phyloP scores from a whole-genome alignment of 2,888 invertebrate species.

The Lottia scabra region DNA sequence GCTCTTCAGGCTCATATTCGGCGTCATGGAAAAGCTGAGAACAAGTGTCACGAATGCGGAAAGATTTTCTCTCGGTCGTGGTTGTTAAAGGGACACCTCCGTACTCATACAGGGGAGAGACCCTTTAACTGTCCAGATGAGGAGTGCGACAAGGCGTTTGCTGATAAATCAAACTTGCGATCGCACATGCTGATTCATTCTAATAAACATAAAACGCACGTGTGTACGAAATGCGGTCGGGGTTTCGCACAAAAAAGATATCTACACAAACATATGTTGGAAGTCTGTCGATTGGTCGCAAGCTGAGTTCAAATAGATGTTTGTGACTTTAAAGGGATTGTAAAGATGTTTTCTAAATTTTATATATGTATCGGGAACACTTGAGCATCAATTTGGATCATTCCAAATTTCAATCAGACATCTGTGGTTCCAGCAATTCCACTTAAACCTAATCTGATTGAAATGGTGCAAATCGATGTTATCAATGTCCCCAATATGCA shows the following conservation, averaged over 20 bases:
- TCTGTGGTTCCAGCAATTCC: too few species aligned
- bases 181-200: constrained; percentile 66
- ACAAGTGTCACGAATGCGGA: constrained; percentile 61
- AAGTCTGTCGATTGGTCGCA: constrained; percentile 56
- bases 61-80: constrained; percentile 65
- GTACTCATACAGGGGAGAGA: constrained; percentile 66
- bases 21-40: constrained; percentile 49
- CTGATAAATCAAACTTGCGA: constrained; percentile 66
- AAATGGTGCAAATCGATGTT: too few species aligned
- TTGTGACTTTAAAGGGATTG: too few species aligned
- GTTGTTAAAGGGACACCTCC: constrained; percentile 66
- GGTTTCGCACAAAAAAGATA: constrained; percentile 67
- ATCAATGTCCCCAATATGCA: too few species aligned
- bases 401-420: too few species aligned
- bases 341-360: too few species aligned
- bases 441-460: too few species aligned
- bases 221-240: constrained; percentile 60
- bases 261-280: constrained; percentile 65
- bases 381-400: too few species aligned
- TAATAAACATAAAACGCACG: constrained; percentile 55
- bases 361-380: too few species aligned
- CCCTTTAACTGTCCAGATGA: constrained; percentile 60
- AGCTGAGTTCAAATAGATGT: too few species aligned
- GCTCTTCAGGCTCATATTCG: constrained; percentile 51
- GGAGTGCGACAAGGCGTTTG: constrained; percentile 64